Percentiles rank a stretch among this genome's conserved stretches.
phyloP scores from a whole-genome alignment of 1,140 invertebrate species.

The Lordiphosa stackelbergi region DNA sequence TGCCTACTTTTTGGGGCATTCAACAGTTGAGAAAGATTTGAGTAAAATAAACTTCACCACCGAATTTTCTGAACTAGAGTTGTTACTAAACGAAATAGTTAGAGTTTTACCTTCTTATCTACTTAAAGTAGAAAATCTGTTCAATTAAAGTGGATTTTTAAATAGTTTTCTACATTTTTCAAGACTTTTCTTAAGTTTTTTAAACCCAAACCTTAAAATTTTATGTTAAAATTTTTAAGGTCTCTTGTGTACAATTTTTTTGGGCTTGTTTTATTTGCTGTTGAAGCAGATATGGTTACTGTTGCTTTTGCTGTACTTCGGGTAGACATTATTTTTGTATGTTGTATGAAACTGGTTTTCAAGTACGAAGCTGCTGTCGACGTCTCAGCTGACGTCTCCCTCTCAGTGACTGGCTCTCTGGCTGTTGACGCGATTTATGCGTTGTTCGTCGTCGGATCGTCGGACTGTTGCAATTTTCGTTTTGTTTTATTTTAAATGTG shows the following conservation, averaged over 20 bases:
- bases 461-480: constrained; percentile 59
- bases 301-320: constrained; percentile 61
- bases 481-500: constrained; percentile 74
- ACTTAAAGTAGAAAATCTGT: too few relatives aligned
- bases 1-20: constrained; percentile 17
- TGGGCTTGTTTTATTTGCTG: constrained; percentile 13
- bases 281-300: constrained; percentile 17
- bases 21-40: too few relatives aligned
- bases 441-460: constrained; percentile 44
- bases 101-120: too few relatives aligned
- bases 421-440: constrained; percentile 61
- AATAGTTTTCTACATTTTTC: too few relatives aligned
- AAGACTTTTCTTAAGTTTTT: too few relatives aligned
- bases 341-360: constrained; percentile 63
- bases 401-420: constrained; percentile 4
- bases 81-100: too few relatives aligned
- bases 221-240: constrained; percentile 26
- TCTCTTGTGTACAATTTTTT: constrained; percentile 15
- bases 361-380: constrained; percentile 52
- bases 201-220: too few relatives aligned
- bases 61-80: too few relatives aligned
- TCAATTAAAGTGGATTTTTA: too few relatives aligned
- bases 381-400: constrained; percentile 4
- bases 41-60: too few relatives aligned
- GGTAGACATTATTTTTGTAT: constrained; percentile 53